A percentile compares a stretch with the other conserved stretches of the same genome.
Evolutionary conservation across 2,888 invertebrate genomes (phyloP).

Genomic region (Ophonus ardosiacus): DNA sequence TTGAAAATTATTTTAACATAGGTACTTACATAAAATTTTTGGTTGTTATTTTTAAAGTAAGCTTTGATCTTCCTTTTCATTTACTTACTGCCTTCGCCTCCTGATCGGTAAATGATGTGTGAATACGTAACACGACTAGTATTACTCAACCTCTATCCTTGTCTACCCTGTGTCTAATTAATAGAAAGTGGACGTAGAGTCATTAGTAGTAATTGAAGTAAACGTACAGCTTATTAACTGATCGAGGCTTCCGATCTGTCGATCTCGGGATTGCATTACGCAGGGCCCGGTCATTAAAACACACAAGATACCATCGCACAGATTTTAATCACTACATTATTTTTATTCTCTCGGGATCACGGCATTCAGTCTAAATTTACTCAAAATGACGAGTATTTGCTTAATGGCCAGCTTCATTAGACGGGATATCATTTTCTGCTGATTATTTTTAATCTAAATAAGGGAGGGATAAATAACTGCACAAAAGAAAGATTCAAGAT

Average conservation of each 20-base stretch:
- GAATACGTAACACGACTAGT: neutral
- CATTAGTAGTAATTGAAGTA: conserved; percentile 57
- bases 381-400: conserved; percentile 33
- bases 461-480: neutral
- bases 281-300: conserved; percentile 37
- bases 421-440: neutral
- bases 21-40: too few species aligned
- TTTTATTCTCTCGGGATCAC: conserved; percentile 14
- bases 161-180: conserved; percentile 29
- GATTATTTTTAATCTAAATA: neutral
- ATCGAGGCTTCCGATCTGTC: conserved; percentile 17
- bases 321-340: conserved; percentile 39
- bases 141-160: neutral
- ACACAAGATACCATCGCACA: conserved; percentile 38
- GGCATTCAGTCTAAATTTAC: neutral
- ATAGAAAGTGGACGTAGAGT: conserved; percentile 50
- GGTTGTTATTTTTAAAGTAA: too few species aligned
- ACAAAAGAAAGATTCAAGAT: neutral
- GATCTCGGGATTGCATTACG: conserved; percentile 36
- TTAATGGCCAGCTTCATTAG: conserved; percentile 41
- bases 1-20: too few species aligned
- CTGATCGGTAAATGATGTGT: too few species aligned
- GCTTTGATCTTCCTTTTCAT: too few species aligned
- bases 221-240: conserved; percentile 54
- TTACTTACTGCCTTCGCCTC: too few species aligned